Evolutionary conservation across 2,113 vertebrate genomes (phyloP).

Genomic region (Halichoeres trimaculatus): DNA sequence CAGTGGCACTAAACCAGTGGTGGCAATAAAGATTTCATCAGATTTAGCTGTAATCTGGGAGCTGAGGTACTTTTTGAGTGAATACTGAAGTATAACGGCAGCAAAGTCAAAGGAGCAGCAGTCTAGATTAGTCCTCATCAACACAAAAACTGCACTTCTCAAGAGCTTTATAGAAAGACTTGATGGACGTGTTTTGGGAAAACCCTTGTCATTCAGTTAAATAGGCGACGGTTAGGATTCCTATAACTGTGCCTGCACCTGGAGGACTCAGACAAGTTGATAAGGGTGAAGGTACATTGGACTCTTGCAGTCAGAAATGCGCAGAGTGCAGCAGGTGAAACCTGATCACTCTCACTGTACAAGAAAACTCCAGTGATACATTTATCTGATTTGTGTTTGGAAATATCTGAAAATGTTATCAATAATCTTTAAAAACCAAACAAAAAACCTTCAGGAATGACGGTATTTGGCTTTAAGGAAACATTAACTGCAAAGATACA

Average conservation of each 20-base stretch:
- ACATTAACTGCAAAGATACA: too few relatives aligned
- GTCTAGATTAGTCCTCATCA: conserved; percentile 6
- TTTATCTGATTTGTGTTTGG: conserved; percentile 25
- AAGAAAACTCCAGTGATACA: background rate
- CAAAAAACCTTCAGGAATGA: background rate
- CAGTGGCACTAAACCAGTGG: background rate
- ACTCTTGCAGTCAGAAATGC: conserved; percentile 39
- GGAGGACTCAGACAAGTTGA: conserved; percentile 55
- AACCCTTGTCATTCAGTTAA: conserved; percentile 61
- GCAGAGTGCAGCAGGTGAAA: conserved; percentile 29
- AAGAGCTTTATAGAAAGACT: conserved; percentile 46
- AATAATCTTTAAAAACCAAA: conserved; percentile 9
- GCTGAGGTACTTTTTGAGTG: background rate
- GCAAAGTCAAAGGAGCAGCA: background rate
- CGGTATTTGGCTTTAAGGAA: conserved; percentile 10
- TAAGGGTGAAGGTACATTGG: conserved; percentile 63
- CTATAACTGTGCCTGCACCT: conserved; percentile 75
- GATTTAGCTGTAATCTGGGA: background rate
- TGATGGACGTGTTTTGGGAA: conserved; percentile 77
- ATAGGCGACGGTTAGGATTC: conserved; percentile 74
- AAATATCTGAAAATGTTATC: background rate
- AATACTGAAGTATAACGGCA: conserved; percentile 1
- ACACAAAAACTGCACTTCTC: conserved; percentile 1
- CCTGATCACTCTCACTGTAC: background rate
- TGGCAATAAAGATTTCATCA: background rate